These are phyloP conservation scores for Rhyacophila brunnea DNA, from an alignment of 1,140 invertebrate genomes.

Conservation along the genomic window DNA sequence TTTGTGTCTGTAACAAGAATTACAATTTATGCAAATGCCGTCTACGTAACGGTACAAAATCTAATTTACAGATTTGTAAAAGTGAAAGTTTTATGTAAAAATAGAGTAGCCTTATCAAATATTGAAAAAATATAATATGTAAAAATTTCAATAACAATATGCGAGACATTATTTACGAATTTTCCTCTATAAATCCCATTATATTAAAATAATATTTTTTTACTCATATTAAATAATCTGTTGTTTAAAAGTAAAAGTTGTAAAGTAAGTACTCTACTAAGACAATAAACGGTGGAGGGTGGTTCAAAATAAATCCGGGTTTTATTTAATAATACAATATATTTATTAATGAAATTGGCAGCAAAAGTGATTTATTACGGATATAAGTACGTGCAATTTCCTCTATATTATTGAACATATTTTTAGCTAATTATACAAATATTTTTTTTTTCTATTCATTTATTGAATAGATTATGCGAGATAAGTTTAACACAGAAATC, in stretches of 20 bases:
- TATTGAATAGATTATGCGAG: too few species aligned
- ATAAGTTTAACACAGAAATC: too few species aligned
- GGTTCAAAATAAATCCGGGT: too few species aligned
- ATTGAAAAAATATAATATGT: neutral
- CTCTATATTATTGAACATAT: too few species aligned
- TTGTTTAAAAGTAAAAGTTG: constrained; percentile 1
- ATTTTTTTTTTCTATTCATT: too few species aligned
- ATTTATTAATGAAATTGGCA: too few species aligned
- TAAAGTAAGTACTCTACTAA: too few species aligned
- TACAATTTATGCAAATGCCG: constrained; percentile 19
- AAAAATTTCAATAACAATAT: neutral
- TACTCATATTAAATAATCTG: neutral
- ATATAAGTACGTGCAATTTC: too few species aligned
- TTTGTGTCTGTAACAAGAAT: neutral
- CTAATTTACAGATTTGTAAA: constrained; percentile 19
- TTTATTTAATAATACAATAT: too few species aligned
- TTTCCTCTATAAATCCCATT: neutral
- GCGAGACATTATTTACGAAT: neutral
- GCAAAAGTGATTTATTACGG: too few species aligned
- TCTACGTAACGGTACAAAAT: constrained; percentile 24
- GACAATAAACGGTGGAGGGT: too few species aligned
- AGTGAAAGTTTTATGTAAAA: constrained; percentile 18
- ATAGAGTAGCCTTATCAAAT: neutral
- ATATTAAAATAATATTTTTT: neutral
- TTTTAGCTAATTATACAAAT: too few species aligned